Evolutionary conservation across 2,797 vertebrate species (phyloP).

Genomic region (Brachyalestes nurse): DNA sequence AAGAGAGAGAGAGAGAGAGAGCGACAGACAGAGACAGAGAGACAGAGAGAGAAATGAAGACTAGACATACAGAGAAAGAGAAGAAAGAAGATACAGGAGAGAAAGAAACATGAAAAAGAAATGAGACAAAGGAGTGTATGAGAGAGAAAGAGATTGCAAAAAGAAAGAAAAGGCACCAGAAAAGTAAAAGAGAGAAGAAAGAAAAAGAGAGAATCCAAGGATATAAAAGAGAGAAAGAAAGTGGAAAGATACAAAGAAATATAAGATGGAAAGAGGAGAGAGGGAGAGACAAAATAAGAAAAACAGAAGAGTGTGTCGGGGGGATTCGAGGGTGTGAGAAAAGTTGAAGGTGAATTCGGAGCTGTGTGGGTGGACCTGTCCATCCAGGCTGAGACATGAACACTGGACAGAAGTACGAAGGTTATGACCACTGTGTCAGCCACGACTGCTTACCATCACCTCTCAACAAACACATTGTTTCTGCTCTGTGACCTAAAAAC

Average conservation of each 20-base stretch:
- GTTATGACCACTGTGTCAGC: conserved; percentile 10
- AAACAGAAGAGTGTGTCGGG: not conserved
- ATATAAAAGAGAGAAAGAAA: not conserved
- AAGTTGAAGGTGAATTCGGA: conserved; percentile 42
- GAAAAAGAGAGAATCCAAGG: not conserved
- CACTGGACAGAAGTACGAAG: conserved; percentile 42
- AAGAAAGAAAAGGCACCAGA: not conserved
- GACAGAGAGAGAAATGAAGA: not conserved
- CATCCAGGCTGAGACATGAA: conserved; percentile 48
- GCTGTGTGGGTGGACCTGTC: conserved; percentile 61
- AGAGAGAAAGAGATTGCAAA: not conserved
- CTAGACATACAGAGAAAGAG: not conserved
- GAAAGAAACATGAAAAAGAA: not conserved
- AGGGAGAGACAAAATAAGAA: not conserved
- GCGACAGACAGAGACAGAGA: not conserved
- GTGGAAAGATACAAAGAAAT: not conserved
- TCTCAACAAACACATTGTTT: conserved; percentile 58
- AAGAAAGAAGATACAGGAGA: not conserved
- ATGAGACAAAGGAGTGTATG: not conserved
- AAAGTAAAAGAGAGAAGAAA: not conserved
- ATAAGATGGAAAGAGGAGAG: not conserved
- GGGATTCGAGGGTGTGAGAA: conserved; percentile 29
- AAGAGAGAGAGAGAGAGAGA: not conserved
- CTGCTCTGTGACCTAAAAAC: conserved; percentile 49
- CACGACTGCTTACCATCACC: conserved; percentile 60